Base-by-base conservation (phyloP, 2,888 invertebrate species). In the Archips xylosteana region DNA sequence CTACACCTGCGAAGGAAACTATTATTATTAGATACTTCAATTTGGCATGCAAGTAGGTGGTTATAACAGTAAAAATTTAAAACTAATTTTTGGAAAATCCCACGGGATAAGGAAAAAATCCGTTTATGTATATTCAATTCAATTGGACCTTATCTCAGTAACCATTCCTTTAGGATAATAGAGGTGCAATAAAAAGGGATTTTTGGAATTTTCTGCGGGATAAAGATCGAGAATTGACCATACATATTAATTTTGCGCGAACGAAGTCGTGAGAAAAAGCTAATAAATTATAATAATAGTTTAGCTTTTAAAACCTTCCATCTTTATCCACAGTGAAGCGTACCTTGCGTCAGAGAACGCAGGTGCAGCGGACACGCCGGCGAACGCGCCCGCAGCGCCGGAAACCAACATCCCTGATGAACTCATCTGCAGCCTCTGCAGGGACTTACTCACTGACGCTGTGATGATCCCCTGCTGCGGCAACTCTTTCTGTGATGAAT, bases 381-480 rank as follows among this genome's bases (percentile, higher is more conserved):
- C 96, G 0, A 89, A 86, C 70, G 96, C 96, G 76, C 96, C 95
- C 34, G 96, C 96, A 84, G 96, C 96, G 66, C 96, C 95, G 2
- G 96, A 96, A 89, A 96, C 97, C 10, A 96, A 97, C 82, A 97
- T 99, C 71, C 99, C 99, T 0, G 97, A 98, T 77, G 99, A 99
- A 87, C 93, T 99, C 64, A 94, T 98, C 62, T 99, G 99, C 92
- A 97, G 97, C 73, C 96, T 99, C 73, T 99, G 99, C 90, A 96
- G 98, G 68, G 98, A 99, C 89, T 94, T 99, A 57, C 96, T 99
- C 76, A 96, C 97, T 0, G 99, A 99, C 91, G 99, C 99, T 51
- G 99, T 99, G 42, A 97, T 99, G 96, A 98, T 99, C 87, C 98
- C 99, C 0, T 99, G 99, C 88, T 99, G 99, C 90, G 99, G 99